Base-by-base conservation (phyloP, 2,888 invertebrate species). In the Halocaridina rubra region DNA sequence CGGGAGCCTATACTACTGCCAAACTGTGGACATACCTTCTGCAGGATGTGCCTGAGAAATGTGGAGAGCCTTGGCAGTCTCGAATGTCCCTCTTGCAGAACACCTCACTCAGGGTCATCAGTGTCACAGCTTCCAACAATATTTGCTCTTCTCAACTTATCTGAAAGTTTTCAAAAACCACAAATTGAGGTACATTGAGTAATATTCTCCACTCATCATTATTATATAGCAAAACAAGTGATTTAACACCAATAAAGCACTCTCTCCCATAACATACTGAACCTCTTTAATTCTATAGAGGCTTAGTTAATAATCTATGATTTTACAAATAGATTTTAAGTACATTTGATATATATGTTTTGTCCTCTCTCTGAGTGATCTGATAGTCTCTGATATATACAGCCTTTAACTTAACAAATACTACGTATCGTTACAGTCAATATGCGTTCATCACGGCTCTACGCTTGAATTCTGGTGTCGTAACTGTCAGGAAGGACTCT, bases 11-110 rank as follows among this genome's bases (percentile, higher is more conserved):
- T 86, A n/a, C 33, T 81, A 24, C 79, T 86, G n/a, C 82, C 86
- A 3, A 22, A 61, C 3, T 86, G 86, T 39, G 86, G 86, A 27
- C 86, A 86, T 59, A 72, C 82, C 22, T 86, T 86, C 69, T 86
- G 86, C 75, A 59, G 86, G 16, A 53, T 69, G 8, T 86, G 86
- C 29, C 78, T 86, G 10, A 27, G 64, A 8, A 64, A 27, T 13
- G 29, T 86, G 5, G 71, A 78, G 24, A 75, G 30, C 8, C 33
- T 8, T 3, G 82, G 80, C 24, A 67, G 74, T 39, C 33, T 86
- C 53, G 39, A 39, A n/a, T 86, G 86, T 27, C 86, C 86, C n/a
- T 67, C 82, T 10, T 86, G 86, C 39, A 32, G 27, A 24, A 76
- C 29, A 19, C 19, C 30, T 7, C 59, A 77, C n/a, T 19, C 5